A percentile compares a stretch with the other conserved stretches of the same genome.
Conservation (phyloP, 1,140 invertebrate genomes). For the Trinorchestia longiramus region DNA sequence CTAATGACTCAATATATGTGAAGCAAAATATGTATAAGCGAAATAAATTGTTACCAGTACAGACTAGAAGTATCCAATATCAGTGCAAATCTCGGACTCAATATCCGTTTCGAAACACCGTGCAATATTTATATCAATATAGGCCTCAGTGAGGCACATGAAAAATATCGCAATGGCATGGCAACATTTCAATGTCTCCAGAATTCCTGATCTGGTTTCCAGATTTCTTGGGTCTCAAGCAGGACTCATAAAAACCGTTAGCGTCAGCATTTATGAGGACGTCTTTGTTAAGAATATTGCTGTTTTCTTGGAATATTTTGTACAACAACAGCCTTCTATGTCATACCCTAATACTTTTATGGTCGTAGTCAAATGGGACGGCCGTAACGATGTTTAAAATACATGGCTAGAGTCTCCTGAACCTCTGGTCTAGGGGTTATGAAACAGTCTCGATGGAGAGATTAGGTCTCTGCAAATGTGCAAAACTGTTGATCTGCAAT, state of each 20-base stretch:
- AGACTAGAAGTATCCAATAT: not conserved
- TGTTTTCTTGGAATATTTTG: conserved; percentile 36
- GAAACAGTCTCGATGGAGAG: not conserved
- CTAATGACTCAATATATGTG: too few relatives aligned
- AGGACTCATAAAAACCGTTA: conserved; percentile 25
- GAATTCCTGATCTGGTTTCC: conserved; percentile 35
- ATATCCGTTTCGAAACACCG: not conserved
- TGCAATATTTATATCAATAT: not conserved
- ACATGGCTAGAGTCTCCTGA: not conserved
- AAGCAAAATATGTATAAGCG: too few relatives aligned
- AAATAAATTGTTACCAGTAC: too few relatives aligned
- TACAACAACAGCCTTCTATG: conserved; percentile 15
- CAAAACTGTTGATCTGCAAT: not conserved
- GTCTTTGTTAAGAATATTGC: conserved; percentile 28
- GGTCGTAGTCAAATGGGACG: conserved; percentile 30
- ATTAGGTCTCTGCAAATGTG: not conserved
- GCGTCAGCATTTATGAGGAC: conserved; percentile 24
- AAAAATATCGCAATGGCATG: not conserved
- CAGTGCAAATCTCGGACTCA: not conserved
- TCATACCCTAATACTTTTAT: conserved; percentile 30
- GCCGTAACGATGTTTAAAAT: conserved; percentile 5
- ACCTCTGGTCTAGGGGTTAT: not conserved
- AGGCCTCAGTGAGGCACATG: not conserved
- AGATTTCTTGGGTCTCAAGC: conserved; percentile 24
- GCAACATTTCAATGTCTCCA: conserved; percentile 37